Base-by-base conservation (phyloP, 2,113 vertebrate species). In the Cacatua alba region DNA sequence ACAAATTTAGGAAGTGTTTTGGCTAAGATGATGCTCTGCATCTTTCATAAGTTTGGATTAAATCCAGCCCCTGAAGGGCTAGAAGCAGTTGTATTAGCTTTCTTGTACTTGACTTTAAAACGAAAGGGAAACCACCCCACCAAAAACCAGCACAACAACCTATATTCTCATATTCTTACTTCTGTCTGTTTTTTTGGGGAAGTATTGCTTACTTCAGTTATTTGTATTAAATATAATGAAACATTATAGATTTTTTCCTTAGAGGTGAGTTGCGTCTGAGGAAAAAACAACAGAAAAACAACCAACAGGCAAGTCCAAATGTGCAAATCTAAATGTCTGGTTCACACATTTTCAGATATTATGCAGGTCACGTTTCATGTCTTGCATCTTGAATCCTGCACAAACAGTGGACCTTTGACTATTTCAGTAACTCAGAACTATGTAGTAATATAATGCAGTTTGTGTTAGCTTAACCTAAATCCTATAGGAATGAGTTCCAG, bases 1-100 rank as follows among this genome's bases (percentile, higher is more conserved):
- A 95, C 82, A 95, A 92, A 96, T 97, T 97, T 90, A 89, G 83
- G 77, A 92, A 97, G 25, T 96, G 71, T 96, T 97, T 97, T 97
- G 97, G 77, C 64, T 94, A 90, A 94, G 88, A 88, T 62, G 55
- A 86, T 87, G 28, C 21, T 94, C 49, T 91, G 46, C n/a, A 69
- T 94, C 74, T 91, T 92, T 94, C 70, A 72, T 90, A 88, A 93
- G 77, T 90, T 96, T 97, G 95, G 91, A 96, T 10, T 65, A 92
- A 89, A 67, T 96, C 85, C 92, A 96, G 64, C 10, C 23, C 63
- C 70, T 75, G 31, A 91, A 94, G 81, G 70, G 37, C 85, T 96
- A 81, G 90, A 97, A 79, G 63, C 31, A 74, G 28, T 74, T 83
- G 37, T 65, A 43, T 83, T 89, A 31, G n/a, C 81, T 92, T 94